phyloP scores from a whole-genome alignment of 2,888 invertebrate genomes.

The Sycophila texana region DNA sequence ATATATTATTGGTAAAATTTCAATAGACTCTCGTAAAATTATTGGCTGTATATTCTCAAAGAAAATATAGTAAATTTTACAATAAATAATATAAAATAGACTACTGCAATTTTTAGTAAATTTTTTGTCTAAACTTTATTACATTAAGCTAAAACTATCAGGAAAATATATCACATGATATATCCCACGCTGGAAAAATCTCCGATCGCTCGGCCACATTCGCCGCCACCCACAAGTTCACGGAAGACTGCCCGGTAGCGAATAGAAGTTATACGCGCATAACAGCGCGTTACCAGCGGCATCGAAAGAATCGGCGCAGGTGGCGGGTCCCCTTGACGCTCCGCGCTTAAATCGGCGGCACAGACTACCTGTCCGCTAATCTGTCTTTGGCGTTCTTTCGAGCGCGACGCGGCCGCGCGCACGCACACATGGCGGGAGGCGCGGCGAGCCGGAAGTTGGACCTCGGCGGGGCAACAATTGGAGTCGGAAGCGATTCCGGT shows the following conservation, averaged over 20 bases:
- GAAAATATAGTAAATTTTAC: too few relatives aligned
- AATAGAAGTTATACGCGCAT: background rate
- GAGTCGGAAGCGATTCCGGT: conserved; percentile 71
- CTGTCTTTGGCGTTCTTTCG: conserved; percentile 11
- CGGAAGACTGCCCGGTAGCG: background rate
- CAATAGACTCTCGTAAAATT: too few relatives aligned
- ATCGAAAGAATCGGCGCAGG: background rate
- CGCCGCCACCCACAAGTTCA: too few relatives aligned
- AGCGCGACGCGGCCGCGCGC: conserved; percentile 7
- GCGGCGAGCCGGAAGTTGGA: conserved; percentile 49
- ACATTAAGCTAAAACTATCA: too few relatives aligned
- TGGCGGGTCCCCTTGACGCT: background rate
- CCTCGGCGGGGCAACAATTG: conserved; percentile 65
- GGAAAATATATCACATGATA: too few relatives aligned
- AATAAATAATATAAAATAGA: too few relatives aligned
- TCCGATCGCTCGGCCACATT: too few relatives aligned
- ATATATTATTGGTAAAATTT: too few relatives aligned
- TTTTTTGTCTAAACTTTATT: too few relatives aligned
- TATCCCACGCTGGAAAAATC: too few relatives aligned
- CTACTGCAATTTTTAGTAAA: too few relatives aligned
- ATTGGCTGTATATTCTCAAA: too few relatives aligned
- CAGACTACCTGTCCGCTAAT: conserved; percentile 4
- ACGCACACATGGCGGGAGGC: conserved; percentile 9
- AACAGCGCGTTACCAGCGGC: background rate
- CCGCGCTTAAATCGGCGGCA: background rate